phyloP scores from a whole-genome alignment of 1,140 invertebrate species.

The Drosophila truncata region DNA sequence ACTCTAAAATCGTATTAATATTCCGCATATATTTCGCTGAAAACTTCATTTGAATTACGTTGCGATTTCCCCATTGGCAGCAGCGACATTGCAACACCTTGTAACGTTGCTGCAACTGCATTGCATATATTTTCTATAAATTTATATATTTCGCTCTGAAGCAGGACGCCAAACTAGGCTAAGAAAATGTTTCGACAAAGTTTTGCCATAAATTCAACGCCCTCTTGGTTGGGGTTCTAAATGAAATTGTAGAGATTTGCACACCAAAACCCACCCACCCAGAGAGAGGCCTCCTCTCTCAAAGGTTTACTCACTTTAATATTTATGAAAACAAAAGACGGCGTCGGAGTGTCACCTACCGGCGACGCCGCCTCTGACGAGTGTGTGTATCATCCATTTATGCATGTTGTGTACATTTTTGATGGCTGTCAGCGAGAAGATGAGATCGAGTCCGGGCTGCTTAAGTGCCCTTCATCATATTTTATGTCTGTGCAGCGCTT shows the following conservation, averaged over 20 bases:
- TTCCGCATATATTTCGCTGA: constrained; percentile 49
- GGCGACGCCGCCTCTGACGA: not conserved
- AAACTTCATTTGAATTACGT: constrained; percentile 66
- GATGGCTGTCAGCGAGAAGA: constrained; percentile 70
- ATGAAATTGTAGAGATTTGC: constrained; percentile 67
- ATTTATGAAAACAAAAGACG: constrained; percentile 77
- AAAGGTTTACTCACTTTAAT: constrained; percentile 72
- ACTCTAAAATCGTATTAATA: constrained; percentile 40
- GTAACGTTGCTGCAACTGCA: constrained; percentile 5
- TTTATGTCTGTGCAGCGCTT: constrained; percentile 64
- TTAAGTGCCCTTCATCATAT: constrained; percentile 81
- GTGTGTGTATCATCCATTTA: constrained; percentile 68
- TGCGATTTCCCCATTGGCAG: constrained; percentile 45
- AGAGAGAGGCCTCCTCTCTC: constrained; percentile 9
- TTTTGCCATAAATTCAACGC: constrained; percentile 29
- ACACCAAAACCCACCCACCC: constrained; percentile 4
- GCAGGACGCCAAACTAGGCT: constrained; percentile 32
- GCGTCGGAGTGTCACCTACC: constrained; percentile 35
- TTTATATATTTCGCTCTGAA: constrained; percentile 38
- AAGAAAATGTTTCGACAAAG: constrained; percentile 64
- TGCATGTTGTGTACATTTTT: constrained; percentile 78
- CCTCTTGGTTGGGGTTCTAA: constrained; percentile 21
- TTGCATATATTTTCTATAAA: constrained; percentile 70
- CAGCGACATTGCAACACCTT: constrained; percentile 37
- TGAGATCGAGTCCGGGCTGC: constrained; percentile 49